A percentile compares a stretch with the other conserved stretches of the same genome.
Conservation (phyloP, 2,797 vertebrate species). For the Balearica regulorum region DNA sequence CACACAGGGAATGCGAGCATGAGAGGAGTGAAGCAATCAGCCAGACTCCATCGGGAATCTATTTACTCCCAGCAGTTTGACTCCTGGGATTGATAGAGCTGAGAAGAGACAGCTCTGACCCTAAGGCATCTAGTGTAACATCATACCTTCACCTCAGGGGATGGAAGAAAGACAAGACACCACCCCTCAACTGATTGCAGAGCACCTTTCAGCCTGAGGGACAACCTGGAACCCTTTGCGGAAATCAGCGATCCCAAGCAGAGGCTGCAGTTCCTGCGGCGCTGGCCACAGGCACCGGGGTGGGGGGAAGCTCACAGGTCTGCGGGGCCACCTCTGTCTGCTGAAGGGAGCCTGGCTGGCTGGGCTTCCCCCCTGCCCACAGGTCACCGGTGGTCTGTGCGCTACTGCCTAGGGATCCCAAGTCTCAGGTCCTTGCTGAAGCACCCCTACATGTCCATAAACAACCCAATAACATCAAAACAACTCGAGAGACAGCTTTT, state of each 20-base stretch:
- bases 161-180: not conserved
- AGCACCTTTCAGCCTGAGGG: not conserved
- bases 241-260: not conserved
- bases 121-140: not conserved
- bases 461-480: not conserved
- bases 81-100: not conserved
- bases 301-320: not conserved
- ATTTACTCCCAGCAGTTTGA: not conserved
- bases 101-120: not conserved
- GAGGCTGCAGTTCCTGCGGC: not conserved
- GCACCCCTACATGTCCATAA: not conserved
- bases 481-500: not conserved
- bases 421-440: not conserved
- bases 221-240: not conserved
- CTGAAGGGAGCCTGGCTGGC: fast-evolving
- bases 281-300: not conserved
- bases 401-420: not conserved
- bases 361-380: not conserved
- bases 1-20: not conserved
- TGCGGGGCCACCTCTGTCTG: not conserved
- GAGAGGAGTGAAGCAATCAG: not conserved
- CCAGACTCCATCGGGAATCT: not conserved
- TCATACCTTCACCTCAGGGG: not conserved
- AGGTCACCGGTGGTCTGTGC: not conserved
- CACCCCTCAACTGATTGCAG: not conserved